A percentile compares a stretch with the other conserved stretches of the same genome.
Evolutionary conservation across 2,113 vertebrate species (phyloP).

Genomic region (Cromileptes altivelis): DNA sequence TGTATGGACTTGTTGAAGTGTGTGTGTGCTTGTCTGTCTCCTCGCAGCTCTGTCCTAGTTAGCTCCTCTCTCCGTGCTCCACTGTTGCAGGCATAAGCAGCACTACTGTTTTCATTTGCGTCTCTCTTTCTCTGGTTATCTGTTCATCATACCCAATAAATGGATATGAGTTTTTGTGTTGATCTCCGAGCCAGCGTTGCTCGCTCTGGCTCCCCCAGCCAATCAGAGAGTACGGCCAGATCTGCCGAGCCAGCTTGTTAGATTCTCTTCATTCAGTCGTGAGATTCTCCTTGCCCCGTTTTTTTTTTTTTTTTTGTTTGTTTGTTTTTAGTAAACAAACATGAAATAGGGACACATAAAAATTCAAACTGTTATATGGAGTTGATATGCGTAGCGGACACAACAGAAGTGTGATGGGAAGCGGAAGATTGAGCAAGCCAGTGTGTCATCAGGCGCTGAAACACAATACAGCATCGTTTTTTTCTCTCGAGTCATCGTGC

Average conservation of each 20-base stretch:
- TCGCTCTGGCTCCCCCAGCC: conserved; percentile 26
- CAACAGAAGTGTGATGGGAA: conserved; percentile 37
- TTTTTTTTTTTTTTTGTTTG: conserved; percentile 25
- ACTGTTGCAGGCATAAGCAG: conserved; percentile 20
- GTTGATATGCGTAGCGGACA: conserved; percentile 24
- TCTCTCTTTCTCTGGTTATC: conserved; percentile 40
- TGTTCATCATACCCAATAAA: conserved; percentile 47
- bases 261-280: conserved; percentile 34
- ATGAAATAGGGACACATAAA: conserved; percentile 45
- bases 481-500: background rate
- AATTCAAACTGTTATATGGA: conserved; percentile 5
- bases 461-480: conserved; percentile 18
- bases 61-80: conserved; percentile 15
- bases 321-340: conserved; percentile 49
- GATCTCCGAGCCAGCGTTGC: background rate
- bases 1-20: background rate
- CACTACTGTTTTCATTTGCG: conserved; percentile 37
- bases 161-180: conserved; percentile 13
- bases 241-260: conserved; percentile 49
- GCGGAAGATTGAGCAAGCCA: conserved; percentile 26
- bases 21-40: conserved; percentile 16
- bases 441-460: conserved; percentile 33
- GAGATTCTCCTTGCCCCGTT: conserved; percentile 27
- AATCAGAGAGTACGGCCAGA: conserved; percentile 14
- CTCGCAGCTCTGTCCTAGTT: conserved; percentile 38